phyloP scores from a whole-genome alignment of 2,113 vertebrate genomes.

The Irena cyanogastra region DNA sequence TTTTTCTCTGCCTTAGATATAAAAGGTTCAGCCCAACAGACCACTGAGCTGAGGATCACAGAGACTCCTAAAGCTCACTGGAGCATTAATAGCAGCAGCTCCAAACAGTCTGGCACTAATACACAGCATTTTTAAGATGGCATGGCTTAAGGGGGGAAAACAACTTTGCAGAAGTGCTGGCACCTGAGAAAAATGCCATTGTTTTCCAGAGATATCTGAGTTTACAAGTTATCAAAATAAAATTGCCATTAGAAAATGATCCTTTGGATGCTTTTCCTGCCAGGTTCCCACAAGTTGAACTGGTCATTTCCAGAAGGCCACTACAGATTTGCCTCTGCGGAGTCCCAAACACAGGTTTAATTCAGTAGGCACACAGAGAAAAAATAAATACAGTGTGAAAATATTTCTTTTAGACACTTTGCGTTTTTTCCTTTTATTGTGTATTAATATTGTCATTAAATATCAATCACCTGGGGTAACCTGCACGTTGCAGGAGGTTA shows the following conservation, averaged over 20 bases:
- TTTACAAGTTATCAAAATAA: conserved; percentile 30
- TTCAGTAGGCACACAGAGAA: not conserved
- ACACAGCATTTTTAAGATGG: not conserved
- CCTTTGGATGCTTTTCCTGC: not conserved
- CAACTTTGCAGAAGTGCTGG: conserved; percentile 3
- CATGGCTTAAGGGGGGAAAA: not conserved
- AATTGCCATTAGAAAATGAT: conserved; percentile 11
- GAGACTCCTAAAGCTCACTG: not conserved
- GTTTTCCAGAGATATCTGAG: conserved; percentile 11
- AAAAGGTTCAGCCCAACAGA: not conserved
- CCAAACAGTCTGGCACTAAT: conserved; percentile 20
- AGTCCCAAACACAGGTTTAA: not conserved
- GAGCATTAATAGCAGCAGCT: conserved; percentile 3
- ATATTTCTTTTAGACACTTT: not conserved
- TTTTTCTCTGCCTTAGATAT: not conserved
- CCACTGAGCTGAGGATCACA: not conserved
- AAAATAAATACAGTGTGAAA: not conserved
- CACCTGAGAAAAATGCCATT: conserved; percentile 28
- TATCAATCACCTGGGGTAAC: not conserved
- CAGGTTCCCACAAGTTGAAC: not conserved
- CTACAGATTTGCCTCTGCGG: not conserved
- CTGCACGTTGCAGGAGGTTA: not conserved
- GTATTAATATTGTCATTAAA: conserved; percentile 14
- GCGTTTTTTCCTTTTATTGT: not conserved
- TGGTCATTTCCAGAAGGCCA: conserved; percentile 34